These are phyloP conservation scores for Phalacrocorax aristotelis DNA, from an alignment of 2,113 vertebrate genomes.

Conservation along the genomic window DNA sequence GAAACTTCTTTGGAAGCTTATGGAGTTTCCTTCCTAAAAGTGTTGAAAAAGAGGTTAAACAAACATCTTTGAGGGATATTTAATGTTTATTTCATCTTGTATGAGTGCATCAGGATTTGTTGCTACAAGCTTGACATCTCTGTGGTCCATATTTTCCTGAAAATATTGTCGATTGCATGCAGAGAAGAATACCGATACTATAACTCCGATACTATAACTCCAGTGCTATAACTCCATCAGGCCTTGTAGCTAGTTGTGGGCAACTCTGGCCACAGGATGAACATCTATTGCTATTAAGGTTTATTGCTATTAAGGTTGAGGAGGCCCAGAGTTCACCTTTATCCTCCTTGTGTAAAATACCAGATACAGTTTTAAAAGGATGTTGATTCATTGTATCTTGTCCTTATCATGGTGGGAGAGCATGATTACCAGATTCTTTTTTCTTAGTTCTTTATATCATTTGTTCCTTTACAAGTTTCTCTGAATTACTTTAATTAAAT, in stretches of 20 bases:
- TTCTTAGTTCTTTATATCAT: background rate
- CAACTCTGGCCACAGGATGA: background rate
- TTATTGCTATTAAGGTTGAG: background rate
- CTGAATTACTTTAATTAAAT: background rate
- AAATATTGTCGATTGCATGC: background rate
- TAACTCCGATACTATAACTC: background rate
- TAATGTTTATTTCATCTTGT: background rate
- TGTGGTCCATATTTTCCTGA: background rate
- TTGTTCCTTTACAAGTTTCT: background rate
- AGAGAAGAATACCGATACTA: background rate
- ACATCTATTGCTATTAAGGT: background rate
- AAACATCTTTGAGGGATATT: background rate
- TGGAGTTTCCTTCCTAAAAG: background rate
- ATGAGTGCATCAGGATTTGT: background rate
- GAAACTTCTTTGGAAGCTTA: background rate
- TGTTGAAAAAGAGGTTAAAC: background rate
- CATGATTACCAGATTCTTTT: background rate
- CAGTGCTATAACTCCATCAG: background rate
- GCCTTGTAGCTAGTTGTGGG: background rate
- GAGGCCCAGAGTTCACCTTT: background rate
- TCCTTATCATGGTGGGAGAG: background rate
- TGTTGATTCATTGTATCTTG: background rate
- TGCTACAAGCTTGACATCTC: background rate
- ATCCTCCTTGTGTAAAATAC: background rate
- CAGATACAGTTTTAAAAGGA: background rate